Conservation (phyloP, 2,888 invertebrate species). For the Cheilosia vernalis region DNA sequence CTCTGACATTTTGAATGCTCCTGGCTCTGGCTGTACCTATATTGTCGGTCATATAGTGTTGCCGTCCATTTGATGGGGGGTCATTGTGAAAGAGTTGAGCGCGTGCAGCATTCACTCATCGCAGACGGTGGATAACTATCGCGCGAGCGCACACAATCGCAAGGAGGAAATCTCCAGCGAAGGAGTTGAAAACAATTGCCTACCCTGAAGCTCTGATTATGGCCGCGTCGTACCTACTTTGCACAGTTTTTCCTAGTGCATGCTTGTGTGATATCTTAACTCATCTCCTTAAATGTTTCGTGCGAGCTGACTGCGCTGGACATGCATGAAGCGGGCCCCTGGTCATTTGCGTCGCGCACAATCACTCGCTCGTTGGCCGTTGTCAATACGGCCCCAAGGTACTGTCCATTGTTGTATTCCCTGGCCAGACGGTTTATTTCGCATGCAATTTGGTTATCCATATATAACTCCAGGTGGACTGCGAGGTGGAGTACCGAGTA, state of each 20-base stretch:
- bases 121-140: slow-evolving; percentile 10
- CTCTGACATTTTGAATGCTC: slow-evolving; percentile 70
- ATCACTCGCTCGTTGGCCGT: slow-evolving; percentile 41
- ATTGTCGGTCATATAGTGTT: neutral
- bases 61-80: slow-evolving; percentile 24
- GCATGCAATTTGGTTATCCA: slow-evolving; percentile 70
- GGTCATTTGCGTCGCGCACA: slow-evolving; percentile 46
- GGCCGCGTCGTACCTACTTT: neutral
- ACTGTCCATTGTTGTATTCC: slow-evolving; percentile 65
- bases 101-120: slow-evolving; percentile 39
- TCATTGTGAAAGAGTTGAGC: slow-evolving; percentile 53
- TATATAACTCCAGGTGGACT: slow-evolving; percentile 32
- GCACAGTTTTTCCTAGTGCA: slow-evolving; percentile 41
- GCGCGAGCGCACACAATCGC: slow-evolving; percentile 48
- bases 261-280: slow-evolving; percentile 73
- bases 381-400: slow-evolving; percentile 65
- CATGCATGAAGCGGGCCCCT: slow-evolving; percentile 54
- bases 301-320: slow-evolving; percentile 36
- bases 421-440: slow-evolving; percentile 21
- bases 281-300: slow-evolving; percentile 72
- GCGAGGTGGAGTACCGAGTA: slow-evolving; percentile 21
- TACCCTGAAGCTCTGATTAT: slow-evolving; percentile 62
- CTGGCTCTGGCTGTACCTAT: slow-evolving; percentile 22
- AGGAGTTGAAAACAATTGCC: slow-evolving; percentile 68
- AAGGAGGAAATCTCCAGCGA: slow-evolving; percentile 57